Percentiles rank a stretch among this genome's conserved stretches.
Conservation (phyloP, 2,797 vertebrate genomes). For the Silurus aristotelis region DNA sequence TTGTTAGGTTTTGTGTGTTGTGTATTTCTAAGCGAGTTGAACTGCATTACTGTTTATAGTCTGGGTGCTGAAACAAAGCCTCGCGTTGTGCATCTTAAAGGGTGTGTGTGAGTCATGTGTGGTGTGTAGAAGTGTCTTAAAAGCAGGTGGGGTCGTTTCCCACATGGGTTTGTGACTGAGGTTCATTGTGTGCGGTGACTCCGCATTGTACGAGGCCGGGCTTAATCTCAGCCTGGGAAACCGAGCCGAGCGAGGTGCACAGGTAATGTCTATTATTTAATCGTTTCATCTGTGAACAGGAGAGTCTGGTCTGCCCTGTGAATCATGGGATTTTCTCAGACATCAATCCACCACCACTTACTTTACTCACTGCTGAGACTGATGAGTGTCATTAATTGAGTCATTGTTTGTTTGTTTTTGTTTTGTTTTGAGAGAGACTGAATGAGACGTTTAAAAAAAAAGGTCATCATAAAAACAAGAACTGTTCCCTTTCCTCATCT, state of each 20-base stretch:
- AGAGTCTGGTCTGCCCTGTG: background rate
- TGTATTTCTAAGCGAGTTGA: constrained; percentile 7
- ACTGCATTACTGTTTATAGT: constrained; percentile 19
- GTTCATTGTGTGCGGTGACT: constrained; percentile 38
- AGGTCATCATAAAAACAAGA: background rate
- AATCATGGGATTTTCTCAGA: constrained; percentile 33
- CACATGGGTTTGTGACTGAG: constrained; percentile 37
- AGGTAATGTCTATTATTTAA: constrained; percentile 30
- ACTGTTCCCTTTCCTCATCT: background rate
- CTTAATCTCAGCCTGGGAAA: constrained; percentile 43
- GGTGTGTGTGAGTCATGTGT: constrained; percentile 25
- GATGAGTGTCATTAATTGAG: background rate
- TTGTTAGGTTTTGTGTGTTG: constrained; percentile 20
- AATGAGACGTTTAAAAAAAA: background rate
- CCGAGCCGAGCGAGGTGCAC: background rate
- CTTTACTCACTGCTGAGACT: background rate
- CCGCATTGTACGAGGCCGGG: constrained; percentile 22
- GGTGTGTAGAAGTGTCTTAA: constrained; percentile 14
- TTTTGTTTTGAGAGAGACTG: too few relatives aligned
- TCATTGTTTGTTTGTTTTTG: background rate
- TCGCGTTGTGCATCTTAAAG: constrained; percentile 30
- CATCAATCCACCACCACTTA: background rate
- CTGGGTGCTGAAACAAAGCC: constrained; percentile 33
- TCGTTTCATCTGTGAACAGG: background rate
- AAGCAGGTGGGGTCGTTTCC: constrained; percentile 45